Evolutionary conservation across 2,113 vertebrate genomes (phyloP), one percentile per base, ranked within the genome.

Genomic region (Gnathonemus longibarbis): DNA sequence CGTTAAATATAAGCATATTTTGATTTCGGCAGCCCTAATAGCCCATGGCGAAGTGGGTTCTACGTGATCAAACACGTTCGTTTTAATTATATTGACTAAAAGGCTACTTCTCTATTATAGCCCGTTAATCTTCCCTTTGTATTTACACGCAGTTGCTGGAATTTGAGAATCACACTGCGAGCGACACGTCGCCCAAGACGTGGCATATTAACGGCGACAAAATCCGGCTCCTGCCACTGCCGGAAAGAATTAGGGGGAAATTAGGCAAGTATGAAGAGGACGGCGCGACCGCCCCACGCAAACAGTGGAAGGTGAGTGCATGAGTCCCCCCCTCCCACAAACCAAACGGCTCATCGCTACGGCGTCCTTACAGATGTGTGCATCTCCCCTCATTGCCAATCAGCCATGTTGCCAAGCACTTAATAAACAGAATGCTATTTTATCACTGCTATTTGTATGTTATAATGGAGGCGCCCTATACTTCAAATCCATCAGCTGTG

Each of bases 41-140:
- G 91, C 90, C 88, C 90, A 74, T 84, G 91, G 86, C 90, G 27
- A 90, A 90, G 89, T 83, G 86, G 89, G 66, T 91, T 90, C 91
- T 84, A 84, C 11, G 88, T 91, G 90, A 91, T 90, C 88, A 91
- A 91, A 90, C 86, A 90, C 49, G 87, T 31, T 89, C 45, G 10
- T 88, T 92, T 92, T 93, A 91, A 92, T 93, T 92, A 91, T 56
- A 90, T 89, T 90, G 88, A 90, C 90, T 92, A 88, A 90, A 91
- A 52, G n/a, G 66, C 87, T 90, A 90, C 85, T 89, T 91, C 92
- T 89, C 90, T 88, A 90, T 89, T 91, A 91, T 27, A 56, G 84
- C 10, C 88, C 45, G 88, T 90, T 92, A 90, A 91, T 90, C 89
- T 91, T 58, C 70, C 48, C 90, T 49, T 89, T 89, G 90, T 88